Evolutionary conservation across 1,140 invertebrate species (phyloP).

Genomic region (Cataglyphis hispanica): DNA sequence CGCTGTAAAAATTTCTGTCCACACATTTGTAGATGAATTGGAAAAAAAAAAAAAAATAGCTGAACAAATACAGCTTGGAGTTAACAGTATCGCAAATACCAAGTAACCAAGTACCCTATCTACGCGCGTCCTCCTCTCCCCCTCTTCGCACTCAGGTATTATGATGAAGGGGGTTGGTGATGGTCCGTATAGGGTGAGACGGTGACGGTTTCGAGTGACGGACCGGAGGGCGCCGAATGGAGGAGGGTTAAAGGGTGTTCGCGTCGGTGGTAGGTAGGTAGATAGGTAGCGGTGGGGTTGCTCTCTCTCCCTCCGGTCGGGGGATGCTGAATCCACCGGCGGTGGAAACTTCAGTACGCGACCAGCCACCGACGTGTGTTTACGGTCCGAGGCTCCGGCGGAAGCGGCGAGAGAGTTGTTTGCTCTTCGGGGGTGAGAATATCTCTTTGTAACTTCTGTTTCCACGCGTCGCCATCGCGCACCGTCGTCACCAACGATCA

Average conservation of each 20-base stretch:
- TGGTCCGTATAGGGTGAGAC: conserved; percentile 51
- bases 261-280: conserved; percentile 67
- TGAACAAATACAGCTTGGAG: background rate
- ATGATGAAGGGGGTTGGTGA: conserved; percentile 7
- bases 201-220: conserved; percentile 75
- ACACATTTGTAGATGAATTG: too few species aligned
- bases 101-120: conserved; percentile 28
- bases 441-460: conserved; percentile 38
- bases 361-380: conserved; percentile 83
- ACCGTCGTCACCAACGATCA: background rate
- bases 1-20: background rate
- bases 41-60: background rate
- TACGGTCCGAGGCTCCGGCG: conserved; percentile 81
- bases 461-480: background rate
- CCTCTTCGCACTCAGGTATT: background rate
- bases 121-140: background rate
- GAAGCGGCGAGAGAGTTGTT: conserved; percentile 75
- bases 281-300: conserved; percentile 72
- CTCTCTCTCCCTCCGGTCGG: conserved; percentile 25
- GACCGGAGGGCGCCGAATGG: conserved; percentile 42
- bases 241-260: conserved; percentile 71
- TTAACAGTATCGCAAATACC: background rate
- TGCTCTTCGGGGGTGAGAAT: conserved; percentile 73
- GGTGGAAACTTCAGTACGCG: conserved; percentile 83
- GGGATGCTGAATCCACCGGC: conserved; percentile 76